Conservation (phyloP, 64 coral and sea anemone genomes). For the Montipora foliosa region DNA sequence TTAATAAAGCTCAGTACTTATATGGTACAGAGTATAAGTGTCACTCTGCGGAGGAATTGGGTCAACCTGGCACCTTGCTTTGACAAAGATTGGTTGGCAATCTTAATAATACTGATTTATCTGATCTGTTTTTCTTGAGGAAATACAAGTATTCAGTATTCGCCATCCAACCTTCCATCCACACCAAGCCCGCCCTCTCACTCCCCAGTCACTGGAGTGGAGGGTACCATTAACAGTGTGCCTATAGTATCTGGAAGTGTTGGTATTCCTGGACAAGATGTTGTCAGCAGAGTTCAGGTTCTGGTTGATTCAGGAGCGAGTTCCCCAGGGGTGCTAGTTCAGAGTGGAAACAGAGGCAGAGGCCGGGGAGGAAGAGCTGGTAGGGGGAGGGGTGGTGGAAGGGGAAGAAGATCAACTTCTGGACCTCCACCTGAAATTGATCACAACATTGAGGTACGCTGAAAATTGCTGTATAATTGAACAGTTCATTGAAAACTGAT, state of each 20-base stretch:
- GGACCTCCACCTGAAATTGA: constrained; percentile 94
- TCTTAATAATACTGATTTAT: background rate
- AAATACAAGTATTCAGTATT: constrained; percentile 72
- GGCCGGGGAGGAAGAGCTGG: constrained; percentile 91
- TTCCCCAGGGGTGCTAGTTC: constrained; percentile 66
- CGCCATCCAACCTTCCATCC: constrained; percentile 77
- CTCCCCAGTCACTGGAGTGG: constrained; percentile 72
- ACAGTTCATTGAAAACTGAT: too few relatives aligned
- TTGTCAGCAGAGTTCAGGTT: constrained; percentile 49
- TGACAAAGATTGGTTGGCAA: too few relatives aligned
- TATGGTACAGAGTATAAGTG: too few relatives aligned
- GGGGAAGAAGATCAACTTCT: constrained; percentile 91
- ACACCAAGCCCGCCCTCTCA: constrained; percentile 76
- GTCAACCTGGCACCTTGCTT: too few relatives aligned
- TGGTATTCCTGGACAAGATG: constrained; percentile 75
- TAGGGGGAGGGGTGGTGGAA: constrained; percentile 81
- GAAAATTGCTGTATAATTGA: too few relatives aligned
- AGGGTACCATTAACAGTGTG: constrained; percentile 70
- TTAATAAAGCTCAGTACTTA: too few relatives aligned
- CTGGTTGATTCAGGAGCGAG: constrained; percentile 42
- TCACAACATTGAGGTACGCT: constrained; percentile 90
- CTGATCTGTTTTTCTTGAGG: background rate
- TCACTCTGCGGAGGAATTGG: too few relatives aligned
- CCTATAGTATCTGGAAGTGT: constrained; percentile 56
- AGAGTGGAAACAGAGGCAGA: constrained; percentile 77